Evolutionary conservation across 2,888 invertebrate species (phyloP).

Genomic region (Euproctis similis): DNA sequence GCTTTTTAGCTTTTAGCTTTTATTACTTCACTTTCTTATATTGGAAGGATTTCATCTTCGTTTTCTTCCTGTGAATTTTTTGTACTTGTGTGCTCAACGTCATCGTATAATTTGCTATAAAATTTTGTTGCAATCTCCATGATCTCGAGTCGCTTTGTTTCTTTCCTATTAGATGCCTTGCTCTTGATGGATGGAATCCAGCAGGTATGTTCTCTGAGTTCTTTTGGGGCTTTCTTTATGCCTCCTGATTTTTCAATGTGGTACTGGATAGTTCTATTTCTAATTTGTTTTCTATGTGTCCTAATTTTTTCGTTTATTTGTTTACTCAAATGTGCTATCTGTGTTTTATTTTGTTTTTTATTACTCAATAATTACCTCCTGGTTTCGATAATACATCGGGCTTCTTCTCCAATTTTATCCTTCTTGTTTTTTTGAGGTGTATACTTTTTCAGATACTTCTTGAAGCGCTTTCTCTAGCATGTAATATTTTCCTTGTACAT

Average conservation of each 20-base stretch:
- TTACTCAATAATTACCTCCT: no score
- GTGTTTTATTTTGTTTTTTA: neutral
- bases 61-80: neutral
- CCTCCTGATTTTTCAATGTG: slow-evolving; percentile 4
- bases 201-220: slow-evolving; percentile 1
- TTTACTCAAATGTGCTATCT: neutral
- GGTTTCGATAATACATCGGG: no score
- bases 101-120: slow-evolving; percentile 3
- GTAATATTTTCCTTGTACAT: no score
- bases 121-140: slow-evolving; percentile 3
- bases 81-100: neutral
- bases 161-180: neutral
- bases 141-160: slow-evolving; percentile 1
- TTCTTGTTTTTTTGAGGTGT: no score
- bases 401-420: no score
- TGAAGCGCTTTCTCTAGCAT: no score
- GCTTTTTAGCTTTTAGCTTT: neutral
- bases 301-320: no score
- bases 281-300: no score
- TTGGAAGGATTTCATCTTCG: no score
- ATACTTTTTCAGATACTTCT: no score
- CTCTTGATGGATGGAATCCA: slow-evolving; percentile 2
- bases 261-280: slow-evolving; percentile 2
- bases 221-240: slow-evolving; percentile 5
- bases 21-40: neutral